phyloP scores from a whole-genome alignment of 92 coral and sea anemone species.

The Epizoanthus scotinus region DNA sequence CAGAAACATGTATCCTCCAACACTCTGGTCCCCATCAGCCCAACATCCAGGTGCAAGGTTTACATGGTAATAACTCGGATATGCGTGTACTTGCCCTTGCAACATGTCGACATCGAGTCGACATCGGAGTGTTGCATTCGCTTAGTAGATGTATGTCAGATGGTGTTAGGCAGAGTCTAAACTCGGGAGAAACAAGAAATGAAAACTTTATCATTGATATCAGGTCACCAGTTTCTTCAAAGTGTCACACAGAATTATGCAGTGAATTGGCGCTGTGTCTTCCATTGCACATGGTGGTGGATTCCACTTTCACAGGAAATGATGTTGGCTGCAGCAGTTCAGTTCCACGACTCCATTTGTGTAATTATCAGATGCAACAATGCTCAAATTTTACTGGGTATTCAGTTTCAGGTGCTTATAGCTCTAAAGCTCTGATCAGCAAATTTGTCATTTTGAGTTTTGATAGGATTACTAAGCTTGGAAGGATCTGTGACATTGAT shows the following conservation, averaged over 20 bases:
- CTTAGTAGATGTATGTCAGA: background rate
- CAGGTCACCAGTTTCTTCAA: background rate
- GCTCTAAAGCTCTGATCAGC: background rate
- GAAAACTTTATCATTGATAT: background rate
- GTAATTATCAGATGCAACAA: background rate
- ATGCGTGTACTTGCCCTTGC: background rate
- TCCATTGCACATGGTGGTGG: slow-evolving; percentile 2
- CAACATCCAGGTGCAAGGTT: too few relatives aligned
- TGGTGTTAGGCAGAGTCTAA: slow-evolving; percentile 5
- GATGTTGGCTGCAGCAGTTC: background rate
- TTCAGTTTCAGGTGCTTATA: background rate
- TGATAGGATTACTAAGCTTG: background rate
- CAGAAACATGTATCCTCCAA: too few relatives aligned
- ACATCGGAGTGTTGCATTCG: background rate
- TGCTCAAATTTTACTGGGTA: slow-evolving; percentile 5
- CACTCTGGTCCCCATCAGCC: too few relatives aligned
- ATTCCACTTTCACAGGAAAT: background rate
- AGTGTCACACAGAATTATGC: background rate
- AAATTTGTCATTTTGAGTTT: slow-evolving; percentile 2
- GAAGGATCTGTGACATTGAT: slow-evolving; percentile 2
- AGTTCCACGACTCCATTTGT: too few relatives aligned
- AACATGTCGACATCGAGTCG: background rate
- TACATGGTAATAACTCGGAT: too few relatives aligned
- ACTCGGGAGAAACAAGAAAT: background rate
- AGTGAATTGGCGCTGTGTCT: slow-evolving; percentile 16